Base-by-base conservation (phyloP, 2,113 vertebrate species). In the Hypocryptadius cinnamomeus region DNA sequence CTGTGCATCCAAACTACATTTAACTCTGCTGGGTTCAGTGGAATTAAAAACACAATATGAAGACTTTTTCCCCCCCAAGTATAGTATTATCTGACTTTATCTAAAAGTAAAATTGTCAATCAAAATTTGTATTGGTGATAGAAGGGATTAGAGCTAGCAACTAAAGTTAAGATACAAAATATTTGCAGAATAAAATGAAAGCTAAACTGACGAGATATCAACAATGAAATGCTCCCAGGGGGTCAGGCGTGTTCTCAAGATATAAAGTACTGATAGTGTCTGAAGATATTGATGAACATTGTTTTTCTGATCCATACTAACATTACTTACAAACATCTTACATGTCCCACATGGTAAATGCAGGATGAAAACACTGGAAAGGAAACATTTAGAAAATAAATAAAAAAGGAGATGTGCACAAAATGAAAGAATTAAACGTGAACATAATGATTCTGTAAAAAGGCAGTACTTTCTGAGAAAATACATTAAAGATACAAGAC, bases 1-100 rank as follows among this genome's bases (percentile, higher is more conserved):
- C 97, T 98, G 97, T 98, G 98, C 98, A 98, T 99, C 98, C 98
- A 98, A 99, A 99, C 97, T 96, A 96, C 97, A 98, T 98, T 98
- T 98, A 98, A 98, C 98, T 98, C 97, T 98, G 97, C 96, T 98
- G 98, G 97, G 94, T 98, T 98, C 97, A 94, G 90, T 96, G 93
- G 96, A 97, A 98, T 98, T 98, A 98, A 98, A 97, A 97, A 97
- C 94, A 98, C 95, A 98, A 97, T 97, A 97, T 91, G 87, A 97
- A 97, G 92, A 96, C 76, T 94, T 95, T 69, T 19, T 7, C 30
- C 88, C 91, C 95, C 93, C 76, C 91, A 95, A 97, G 96, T 97
- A 96, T 33, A 97, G 94, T 87, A 96, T 96, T 96, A 97, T 97
- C 94, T 96, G 94, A 97, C 96, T 95, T 92, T 80, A 97, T 95